Conservation (phyloP, 2,888 invertebrate genomes). For the Pristionchus japonicus region DNA sequence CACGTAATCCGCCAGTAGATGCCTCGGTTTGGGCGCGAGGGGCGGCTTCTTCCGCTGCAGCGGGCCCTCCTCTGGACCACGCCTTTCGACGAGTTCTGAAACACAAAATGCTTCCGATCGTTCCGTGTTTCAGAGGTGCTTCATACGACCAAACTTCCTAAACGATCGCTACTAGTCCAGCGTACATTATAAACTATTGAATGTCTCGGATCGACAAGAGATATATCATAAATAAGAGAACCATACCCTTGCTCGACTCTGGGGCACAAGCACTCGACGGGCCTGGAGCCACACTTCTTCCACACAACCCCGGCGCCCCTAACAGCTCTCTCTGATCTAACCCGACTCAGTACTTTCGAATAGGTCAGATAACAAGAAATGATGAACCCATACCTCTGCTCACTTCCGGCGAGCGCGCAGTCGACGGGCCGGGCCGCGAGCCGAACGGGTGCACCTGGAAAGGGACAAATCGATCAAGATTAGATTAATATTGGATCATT, state of each 20-base stretch:
- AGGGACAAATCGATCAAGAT: no score
- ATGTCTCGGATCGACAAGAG: no score
- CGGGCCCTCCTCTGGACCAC: neutral
- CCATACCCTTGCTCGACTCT: neutral
- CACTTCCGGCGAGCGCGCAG: neutral
- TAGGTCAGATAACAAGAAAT: neutral
- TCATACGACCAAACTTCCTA: neutral
- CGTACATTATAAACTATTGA: no score
- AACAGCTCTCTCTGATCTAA: no score
- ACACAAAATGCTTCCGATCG: no score
- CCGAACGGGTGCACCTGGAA: neutral
- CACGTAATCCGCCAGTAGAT: constrained; percentile 30
- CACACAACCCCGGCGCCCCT: no score
- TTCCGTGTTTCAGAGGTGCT: neutral
- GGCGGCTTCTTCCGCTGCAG: constrained; percentile 18
- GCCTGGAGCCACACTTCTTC: no score
- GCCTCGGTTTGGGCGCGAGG: constrained; percentile 32
- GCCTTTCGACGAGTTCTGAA: neutral
- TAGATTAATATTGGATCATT: no score
- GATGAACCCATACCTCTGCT: neutral
- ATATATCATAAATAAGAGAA: no score
- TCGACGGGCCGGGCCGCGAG: neutral
- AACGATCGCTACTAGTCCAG: no score
- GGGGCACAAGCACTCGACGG: no score
- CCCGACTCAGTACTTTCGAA: no score